Conservation (phyloP, 2,888 invertebrate species). For the Oeneis ivallda region DNA sequence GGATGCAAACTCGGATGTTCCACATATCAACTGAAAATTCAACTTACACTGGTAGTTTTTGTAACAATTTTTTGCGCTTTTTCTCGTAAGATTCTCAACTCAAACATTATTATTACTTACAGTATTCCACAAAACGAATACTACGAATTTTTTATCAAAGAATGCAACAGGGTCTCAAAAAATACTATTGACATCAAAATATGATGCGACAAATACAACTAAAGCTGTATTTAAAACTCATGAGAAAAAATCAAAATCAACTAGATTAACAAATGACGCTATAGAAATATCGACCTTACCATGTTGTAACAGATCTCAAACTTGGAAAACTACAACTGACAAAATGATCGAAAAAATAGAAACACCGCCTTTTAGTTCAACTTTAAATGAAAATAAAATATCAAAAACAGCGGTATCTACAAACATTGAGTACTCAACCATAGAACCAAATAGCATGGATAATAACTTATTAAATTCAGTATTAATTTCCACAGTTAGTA, state of each 20-base stretch:
- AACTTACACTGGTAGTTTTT: neutral
- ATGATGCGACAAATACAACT: neutral
- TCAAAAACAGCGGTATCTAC: neutral
- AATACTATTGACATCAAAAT: neutral
- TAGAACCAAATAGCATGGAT: too few species aligned
- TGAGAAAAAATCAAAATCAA: too few species aligned
- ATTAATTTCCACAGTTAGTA: neutral
- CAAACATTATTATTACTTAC: neutral
- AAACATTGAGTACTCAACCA: neutral
- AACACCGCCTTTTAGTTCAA: neutral
- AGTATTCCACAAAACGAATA: neutral
- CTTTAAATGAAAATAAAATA: neutral
- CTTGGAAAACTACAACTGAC: neutral
- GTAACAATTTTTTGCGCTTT: neutral
- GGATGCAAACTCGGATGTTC: neutral
- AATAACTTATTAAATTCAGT: neutral
- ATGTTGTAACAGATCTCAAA: neutral
- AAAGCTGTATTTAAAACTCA: too few species aligned
- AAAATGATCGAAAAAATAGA: neutral
- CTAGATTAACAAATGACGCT: too few species aligned
- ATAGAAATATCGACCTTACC: too few species aligned
- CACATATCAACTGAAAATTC: neutral
- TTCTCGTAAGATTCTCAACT: neutral
- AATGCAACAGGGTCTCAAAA: neutral
- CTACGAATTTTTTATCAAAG: neutral